Evolutionary conservation across 2,113 vertebrate genomes (phyloP).

Genomic region (Albula goreensis): DNA sequence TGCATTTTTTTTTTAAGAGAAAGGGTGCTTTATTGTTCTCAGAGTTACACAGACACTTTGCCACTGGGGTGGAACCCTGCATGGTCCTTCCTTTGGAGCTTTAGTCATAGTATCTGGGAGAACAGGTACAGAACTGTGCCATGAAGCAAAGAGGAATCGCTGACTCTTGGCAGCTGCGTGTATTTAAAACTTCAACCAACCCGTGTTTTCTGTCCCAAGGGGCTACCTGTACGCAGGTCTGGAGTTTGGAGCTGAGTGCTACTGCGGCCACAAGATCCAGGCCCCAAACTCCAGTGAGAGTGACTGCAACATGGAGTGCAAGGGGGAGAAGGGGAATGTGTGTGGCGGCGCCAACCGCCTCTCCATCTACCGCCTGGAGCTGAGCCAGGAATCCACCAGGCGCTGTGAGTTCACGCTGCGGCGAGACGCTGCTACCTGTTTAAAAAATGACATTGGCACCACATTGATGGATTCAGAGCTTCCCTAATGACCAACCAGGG

Average conservation of each 20-base stretch:
- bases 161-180: not conserved
- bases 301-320: conserved; percentile 93
- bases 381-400: conserved; percentile 89
- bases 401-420: conserved; percentile 78
- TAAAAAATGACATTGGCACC: not conserved
- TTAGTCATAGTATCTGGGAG: too few species aligned
- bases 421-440: not conserved
- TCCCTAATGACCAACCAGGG: not conserved
- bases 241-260: conserved; percentile 96
- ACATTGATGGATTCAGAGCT: not conserved
- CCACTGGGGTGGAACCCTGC: too few species aligned
- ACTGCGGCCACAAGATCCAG: conserved; percentile 95
- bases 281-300: conserved; percentile 78
- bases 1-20: too few species aligned
- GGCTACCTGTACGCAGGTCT: conserved; percentile 92
- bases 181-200: conserved; percentile 3
- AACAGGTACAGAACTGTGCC: too few species aligned
- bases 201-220: conserved; percentile 57
- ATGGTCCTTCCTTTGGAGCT: too few species aligned
- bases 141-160: not conserved
- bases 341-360: conserved; percentile 91
- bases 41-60: too few species aligned
- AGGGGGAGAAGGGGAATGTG: conserved; percentile 82
- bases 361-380: conserved; percentile 90
- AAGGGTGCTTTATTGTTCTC: too few species aligned